Percentiles rank a stretch among this genome's conserved stretches.
Conservation (phyloP, 2,797 vertebrate genomes). For the Ctenopoma multispine region DNA sequence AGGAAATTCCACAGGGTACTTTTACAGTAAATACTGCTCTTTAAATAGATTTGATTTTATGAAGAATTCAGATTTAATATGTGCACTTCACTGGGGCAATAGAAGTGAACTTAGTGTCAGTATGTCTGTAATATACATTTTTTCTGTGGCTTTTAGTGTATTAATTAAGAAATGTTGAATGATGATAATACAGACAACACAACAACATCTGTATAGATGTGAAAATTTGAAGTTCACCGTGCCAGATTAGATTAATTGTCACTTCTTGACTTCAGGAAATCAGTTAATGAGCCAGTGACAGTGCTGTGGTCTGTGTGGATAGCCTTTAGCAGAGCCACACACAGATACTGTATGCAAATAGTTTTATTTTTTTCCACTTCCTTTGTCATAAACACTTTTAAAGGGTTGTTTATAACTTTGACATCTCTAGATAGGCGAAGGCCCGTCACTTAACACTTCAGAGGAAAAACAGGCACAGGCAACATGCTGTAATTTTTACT, state of each 20-base stretch:
- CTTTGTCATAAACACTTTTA: constrained; percentile 43
- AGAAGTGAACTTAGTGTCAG: neutral
- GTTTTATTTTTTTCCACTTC: constrained; percentile 42
- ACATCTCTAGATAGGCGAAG: constrained; percentile 15
- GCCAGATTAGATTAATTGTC: neutral
- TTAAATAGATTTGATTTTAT: constrained; percentile 32
- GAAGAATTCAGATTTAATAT: constrained; percentile 20
- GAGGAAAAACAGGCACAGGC: neutral
- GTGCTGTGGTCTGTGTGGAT: constrained; percentile 57
- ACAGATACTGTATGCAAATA: constrained; percentile 13
- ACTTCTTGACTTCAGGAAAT: constrained; percentile 7
- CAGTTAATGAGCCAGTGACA: constrained; percentile 9
- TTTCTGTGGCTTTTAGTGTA: neutral
- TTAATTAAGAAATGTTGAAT: neutral
- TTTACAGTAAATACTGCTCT: constrained; percentile 29
- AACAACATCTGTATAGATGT: neutral
- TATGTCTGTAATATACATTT: neutral
- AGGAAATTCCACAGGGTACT: constrained; percentile 29
- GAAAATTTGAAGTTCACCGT: neutral
- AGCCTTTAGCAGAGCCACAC: constrained; percentile 5
- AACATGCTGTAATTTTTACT: constrained; percentile 1
- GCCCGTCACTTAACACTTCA: constrained; percentile 1
- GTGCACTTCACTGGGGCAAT: neutral
- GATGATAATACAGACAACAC: neutral
- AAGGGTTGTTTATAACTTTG: constrained; percentile 5